Conservation (phyloP, 2,888 invertebrate genomes). For the Melangyna quadrimaculata region DNA sequence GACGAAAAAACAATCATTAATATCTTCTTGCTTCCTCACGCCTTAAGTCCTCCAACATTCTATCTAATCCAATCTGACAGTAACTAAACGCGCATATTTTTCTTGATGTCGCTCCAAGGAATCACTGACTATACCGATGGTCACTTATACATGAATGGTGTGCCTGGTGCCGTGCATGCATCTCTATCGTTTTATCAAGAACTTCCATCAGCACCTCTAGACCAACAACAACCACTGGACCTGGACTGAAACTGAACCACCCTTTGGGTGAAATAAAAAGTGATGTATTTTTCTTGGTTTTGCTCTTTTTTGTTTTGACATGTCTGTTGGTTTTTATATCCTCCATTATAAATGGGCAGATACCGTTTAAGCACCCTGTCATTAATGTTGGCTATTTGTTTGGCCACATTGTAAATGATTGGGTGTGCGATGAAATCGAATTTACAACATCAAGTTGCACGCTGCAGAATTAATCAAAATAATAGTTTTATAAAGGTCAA, state of each 20-base stretch:
- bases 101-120: constrained; percentile 10
- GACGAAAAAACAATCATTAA: constrained; percentile 1
- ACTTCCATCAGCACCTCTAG: not conserved
- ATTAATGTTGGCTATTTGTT: constrained; percentile 43
- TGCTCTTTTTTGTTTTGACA: not conserved
- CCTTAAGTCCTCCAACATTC: not conserved
- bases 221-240: not conserved
- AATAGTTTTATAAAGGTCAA: not conserved
- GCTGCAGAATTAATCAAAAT: not conserved
- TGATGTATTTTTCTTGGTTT: not conserved
- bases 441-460: constrained; percentile 2
- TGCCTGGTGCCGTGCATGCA: not conserved
- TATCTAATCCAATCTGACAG: constrained; percentile 28
- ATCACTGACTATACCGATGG: not conserved
- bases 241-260: too few species aligned
- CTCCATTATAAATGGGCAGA: constrained; percentile 23
- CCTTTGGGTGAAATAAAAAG: not conserved
- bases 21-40: not conserved
- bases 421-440: constrained; percentile 30
- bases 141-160: not conserved
- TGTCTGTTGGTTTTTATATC: constrained; percentile 5
- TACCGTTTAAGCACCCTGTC: constrained; percentile 17
- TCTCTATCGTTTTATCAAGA: constrained; percentile 4
- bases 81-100: constrained; percentile 22
- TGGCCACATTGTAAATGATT: constrained; percentile 39